phyloP scores from a whole-genome alignment of 2,797 vertebrate genomes.

The Carcharodon carcharias region DNA sequence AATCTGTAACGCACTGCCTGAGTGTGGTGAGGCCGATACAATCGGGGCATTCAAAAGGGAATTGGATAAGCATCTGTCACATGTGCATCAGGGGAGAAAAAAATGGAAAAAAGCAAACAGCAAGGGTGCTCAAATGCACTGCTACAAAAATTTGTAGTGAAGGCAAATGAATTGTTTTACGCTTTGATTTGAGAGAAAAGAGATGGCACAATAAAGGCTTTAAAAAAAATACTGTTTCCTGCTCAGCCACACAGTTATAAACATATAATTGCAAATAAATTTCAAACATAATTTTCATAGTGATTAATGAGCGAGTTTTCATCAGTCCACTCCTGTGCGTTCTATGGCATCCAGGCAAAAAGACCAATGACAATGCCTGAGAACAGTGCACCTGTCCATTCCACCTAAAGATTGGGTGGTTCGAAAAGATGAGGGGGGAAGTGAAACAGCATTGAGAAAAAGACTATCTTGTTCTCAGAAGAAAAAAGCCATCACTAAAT shows the following conservation, averaged over 20 bases:
- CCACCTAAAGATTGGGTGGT: not conserved
- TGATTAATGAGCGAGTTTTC: not conserved
- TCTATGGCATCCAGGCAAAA: not conserved
- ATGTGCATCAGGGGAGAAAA: not conserved
- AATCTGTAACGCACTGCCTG: no score
- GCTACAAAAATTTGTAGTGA: not conserved
- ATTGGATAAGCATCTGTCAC: not conserved
- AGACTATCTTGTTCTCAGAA: not conserved
- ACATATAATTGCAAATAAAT: not conserved
- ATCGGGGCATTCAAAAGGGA: no score
- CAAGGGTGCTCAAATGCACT: not conserved
- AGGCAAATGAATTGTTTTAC: not conserved
- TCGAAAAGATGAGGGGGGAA: not conserved
- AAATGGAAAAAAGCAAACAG: not conserved
- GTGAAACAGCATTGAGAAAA: not conserved
- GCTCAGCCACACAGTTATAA: not conserved
- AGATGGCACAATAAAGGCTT: not conserved
- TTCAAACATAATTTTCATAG: not conserved
- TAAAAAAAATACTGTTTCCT: not conserved
- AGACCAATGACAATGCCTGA: not conserved
- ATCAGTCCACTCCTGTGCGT: not conserved
- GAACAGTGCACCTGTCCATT: not conserved
- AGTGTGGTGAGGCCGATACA: no score
- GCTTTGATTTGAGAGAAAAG: not conserved
- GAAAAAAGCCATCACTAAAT: not conserved